Evolutionary conservation across 1,140 invertebrate species (phyloP), one percentile per base, ranked within the genome.

Genomic region (Rhizoglyphus robini): DNA sequence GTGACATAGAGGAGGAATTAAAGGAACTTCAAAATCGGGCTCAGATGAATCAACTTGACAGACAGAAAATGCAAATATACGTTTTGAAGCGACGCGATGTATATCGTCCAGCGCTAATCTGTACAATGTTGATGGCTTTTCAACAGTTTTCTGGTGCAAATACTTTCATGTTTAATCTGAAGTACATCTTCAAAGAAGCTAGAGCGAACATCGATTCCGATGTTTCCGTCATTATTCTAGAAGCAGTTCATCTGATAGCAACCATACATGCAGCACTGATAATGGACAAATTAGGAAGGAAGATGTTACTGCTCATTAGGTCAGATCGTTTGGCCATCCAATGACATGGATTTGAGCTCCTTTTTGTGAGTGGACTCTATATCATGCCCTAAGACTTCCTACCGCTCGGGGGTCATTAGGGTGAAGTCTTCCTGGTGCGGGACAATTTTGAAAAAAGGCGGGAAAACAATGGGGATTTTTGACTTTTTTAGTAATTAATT

Each of bases 71-170:
- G 51, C n/a, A n/a, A n/a, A n/a, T n/a, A n/a, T n/a, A 25, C 34
- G 38, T 51, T 34, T 48, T 72, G 25, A 82, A 88, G 68, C 82
- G 80, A 23, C 80, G 75, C 4, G 79, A 78, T 62, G 83, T 91
- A 71, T 69, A 86, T 13, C 86, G 84, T 68, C 85, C 88, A 0
- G 73, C 93, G 15, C 71, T 84, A 0, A 87, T 94, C 41, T 84
- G 86, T 0, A 74, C 95, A 4, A 87, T 87, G 2, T 79, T 96
- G 31, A 94, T 95, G 90, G 83, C 90, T 72, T 89, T 95, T 80
- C 91, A 96, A 79, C 91, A 96, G 75, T 77, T 93, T 65, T 90
- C 85, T 69, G 92, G 91, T 25, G 91, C 92, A 68, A 94, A 93
- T 70, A 90, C 90, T 3, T 85, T 94, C 30, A 90, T 95, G 68